Base-by-base conservation (phyloP, 2,888 invertebrate species). In the Cryptophagus acutangulus region DNA sequence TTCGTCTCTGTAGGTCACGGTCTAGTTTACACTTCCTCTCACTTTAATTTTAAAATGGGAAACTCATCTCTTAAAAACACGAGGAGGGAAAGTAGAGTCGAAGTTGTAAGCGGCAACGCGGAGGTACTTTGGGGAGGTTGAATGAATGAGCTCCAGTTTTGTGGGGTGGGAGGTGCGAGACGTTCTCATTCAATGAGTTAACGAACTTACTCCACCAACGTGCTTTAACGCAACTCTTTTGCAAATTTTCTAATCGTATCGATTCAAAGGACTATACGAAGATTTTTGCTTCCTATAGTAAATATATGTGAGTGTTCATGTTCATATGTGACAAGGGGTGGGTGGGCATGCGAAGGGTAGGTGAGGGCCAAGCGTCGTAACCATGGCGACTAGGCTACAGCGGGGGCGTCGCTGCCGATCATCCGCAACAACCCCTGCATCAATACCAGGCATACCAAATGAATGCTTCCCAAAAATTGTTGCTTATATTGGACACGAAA, bases 31-130 rank as follows among this genome's bases (percentile, higher is more conserved):
- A 66, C 65, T 65, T 61, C 58, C 61, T 55, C 54, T 52, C 54
- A 51, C 63, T 63, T 66, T 66, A 66, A 66, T 66, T 66, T 66
- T 64, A 63, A 66, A 65, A 65, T 62, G 65, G 62, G 62, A 66
- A 64, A 63, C 63, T 66, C 66, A 65, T 66, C 65, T 65, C 58
- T 62, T 61, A 62, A 63, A 63, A 65, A 63, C 64, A 62, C 62
- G 56, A n/a, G 54, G 39, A 42, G 57, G 54, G 57, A 54, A 56
- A 52, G 55, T 55, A 29, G 13, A 54, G 52, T 52, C 45, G 53
- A 37, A 49, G 54, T 53, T 52, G 54, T 51, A 54, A 51, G 43
- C 40, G 48, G 49, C 26, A 40, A 33, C 40, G 35, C 36, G 40
- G 43, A 39, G 44, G 37, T n/a, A n/a, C n/a, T 38, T 33, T 40